These are phyloP conservation scores for Myotis yumanensis DNA, from an alignment of 2,113 vertebrate species.

Conservation along the genomic window DNA sequence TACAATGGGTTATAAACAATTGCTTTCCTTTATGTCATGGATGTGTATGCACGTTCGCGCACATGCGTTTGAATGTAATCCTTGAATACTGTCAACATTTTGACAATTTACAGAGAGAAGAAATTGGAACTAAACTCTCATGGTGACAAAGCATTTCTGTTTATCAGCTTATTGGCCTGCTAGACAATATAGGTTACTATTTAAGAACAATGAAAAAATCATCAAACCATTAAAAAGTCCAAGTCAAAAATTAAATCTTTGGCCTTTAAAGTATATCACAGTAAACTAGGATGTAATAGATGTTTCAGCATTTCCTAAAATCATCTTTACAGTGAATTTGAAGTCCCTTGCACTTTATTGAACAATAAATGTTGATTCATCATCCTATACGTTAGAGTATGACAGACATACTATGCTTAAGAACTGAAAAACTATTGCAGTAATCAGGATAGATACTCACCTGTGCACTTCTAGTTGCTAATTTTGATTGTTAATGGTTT, in stretches of 20 bases:
- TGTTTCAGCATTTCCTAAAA: neutral
- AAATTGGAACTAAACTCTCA: neutral
- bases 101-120: neutral
- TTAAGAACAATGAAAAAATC: neutral
- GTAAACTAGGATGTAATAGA: neutral
- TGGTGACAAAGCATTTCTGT: neutral
- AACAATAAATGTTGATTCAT: neutral
- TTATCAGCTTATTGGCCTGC: neutral
- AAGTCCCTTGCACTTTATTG: neutral
- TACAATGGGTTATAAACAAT: fast-evolving
- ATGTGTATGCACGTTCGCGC: fast-evolving
- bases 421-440: neutral
- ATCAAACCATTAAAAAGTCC: neutral
- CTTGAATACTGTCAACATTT: neutral
- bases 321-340: neutral
- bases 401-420: neutral
- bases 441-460: neutral
- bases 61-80: neutral
- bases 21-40: neutral
- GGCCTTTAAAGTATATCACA: neutral
- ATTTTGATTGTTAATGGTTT: neutral
- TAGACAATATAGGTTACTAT: neutral
- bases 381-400: neutral
- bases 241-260: neutral
- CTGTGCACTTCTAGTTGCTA: neutral